Conservation (phyloP, 2,888 invertebrate species). For the Polyploca ridens region DNA sequence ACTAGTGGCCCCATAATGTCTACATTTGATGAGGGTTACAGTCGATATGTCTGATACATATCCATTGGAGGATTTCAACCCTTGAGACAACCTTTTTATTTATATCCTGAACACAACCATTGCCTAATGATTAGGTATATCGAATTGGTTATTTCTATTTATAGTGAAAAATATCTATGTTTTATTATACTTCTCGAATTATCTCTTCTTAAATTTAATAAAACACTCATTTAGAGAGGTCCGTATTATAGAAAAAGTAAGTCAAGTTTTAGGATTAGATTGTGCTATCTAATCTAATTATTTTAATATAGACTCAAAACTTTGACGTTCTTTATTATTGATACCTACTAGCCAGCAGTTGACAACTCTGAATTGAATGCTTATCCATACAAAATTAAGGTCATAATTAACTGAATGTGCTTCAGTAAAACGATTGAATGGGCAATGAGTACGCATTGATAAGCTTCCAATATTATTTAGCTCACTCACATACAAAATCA, state of each 20-base stretch:
- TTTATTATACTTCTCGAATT: background rate
- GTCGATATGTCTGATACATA: constrained; percentile 50
- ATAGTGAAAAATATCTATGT: background rate
- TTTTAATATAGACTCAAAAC: too few relatives aligned
- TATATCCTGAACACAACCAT: constrained; percentile 22
- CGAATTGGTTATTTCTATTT: background rate
- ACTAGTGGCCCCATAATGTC: constrained; percentile 62
- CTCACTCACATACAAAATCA: background rate
- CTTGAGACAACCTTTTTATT: constrained; percentile 45
- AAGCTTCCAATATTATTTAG: background rate
- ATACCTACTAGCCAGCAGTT: too few relatives aligned
- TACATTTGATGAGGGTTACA: constrained; percentile 70
- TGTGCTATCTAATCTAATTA: too few relatives aligned
- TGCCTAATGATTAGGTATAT: constrained; percentile 2
- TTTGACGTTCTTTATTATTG: too few relatives aligned
- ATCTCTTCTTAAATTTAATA: too few relatives aligned
- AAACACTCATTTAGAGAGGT: too few relatives aligned
- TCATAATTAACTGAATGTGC: background rate
- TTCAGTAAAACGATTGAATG: background rate
- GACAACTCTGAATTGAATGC: background rate
- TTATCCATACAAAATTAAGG: background rate
- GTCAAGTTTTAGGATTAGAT: too few relatives aligned
- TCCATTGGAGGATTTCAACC: constrained; percentile 43
- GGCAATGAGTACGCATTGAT: background rate
- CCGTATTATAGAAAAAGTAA: too few relatives aligned